Evolutionary conservation across 1,140 invertebrate genomes (phyloP).

Genomic region (Parasteatoda tepidariorum): DNA sequence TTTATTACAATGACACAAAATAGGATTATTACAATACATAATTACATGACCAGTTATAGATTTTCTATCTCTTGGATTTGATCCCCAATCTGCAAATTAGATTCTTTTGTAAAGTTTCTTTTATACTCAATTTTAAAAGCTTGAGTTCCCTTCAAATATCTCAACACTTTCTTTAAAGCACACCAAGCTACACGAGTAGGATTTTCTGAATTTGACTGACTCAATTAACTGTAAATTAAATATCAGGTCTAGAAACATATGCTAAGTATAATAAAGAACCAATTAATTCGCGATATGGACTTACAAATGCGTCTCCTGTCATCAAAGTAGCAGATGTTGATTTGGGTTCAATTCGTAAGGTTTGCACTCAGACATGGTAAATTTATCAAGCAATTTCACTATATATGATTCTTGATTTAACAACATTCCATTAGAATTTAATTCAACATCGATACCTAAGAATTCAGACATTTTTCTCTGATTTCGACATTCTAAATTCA

Average conservation of each 20-base stretch:
- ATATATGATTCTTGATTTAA: slow-evolving; percentile 3
- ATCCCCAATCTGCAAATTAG: background rate
- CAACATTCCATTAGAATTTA: background rate
- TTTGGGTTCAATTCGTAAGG: background rate
- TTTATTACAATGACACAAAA: slow-evolving; percentile 6
- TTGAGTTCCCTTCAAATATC: too few relatives aligned
- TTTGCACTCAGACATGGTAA: background rate
- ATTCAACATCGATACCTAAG: background rate
- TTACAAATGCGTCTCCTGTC: background rate
- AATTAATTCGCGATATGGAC: slow-evolving; percentile 18
- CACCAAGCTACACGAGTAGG: background rate
- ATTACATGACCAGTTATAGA: slow-evolving; percentile 10
- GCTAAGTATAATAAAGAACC: slow-evolving; percentile 27
- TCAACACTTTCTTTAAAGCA: background rate
- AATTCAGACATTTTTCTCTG: background rate
- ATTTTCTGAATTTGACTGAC: background rate
- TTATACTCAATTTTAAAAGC: too few relatives aligned
- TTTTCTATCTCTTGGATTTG: slow-evolving; percentile 1
- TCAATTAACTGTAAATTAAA: slow-evolving; percentile 1
- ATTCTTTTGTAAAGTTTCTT: too few relatives aligned
- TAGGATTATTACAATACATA: background rate
- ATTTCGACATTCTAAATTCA: slow-evolving; percentile 48
- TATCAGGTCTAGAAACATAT: slow-evolving; percentile 4
- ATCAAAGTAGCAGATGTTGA: background rate
- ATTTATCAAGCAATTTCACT: background rate